Base-by-base conservation (phyloP, 2,113 vertebrate genomes). In the Apus apus region DNA sequence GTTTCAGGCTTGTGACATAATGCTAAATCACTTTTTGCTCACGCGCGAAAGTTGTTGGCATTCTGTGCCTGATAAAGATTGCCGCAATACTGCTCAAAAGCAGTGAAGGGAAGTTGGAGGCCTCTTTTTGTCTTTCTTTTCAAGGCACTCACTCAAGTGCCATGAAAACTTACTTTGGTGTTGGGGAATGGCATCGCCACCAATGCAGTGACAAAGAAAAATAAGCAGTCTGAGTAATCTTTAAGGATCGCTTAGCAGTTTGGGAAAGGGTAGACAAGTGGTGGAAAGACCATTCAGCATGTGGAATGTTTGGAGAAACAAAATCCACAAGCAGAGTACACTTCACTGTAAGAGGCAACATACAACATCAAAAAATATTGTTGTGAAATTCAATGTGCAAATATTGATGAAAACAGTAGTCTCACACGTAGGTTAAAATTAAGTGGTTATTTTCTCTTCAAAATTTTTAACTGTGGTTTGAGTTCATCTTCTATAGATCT, bases 301-400 rank as follows among this genome's bases (percentile, higher is more conserved):
- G 7, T 83, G 25, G 29, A 77, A 95, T 71, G 34, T 90, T 91
- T 66, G 84, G 86, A 87, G 43, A 85, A 89, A 83, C n/a, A 83
- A 62, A 56, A 67, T 71, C 36, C 32, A 40, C 6, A 60, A 34
- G 6, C 77, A 11, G 13, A 64, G 7, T 83, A 20, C 12, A 9
- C 62, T 32, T 83, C 57, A 29, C 11, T 67, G 15, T 71, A 60
- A 65, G 16, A 78, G 45, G 34, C 46, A 71, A 48, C 66, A 19
- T 72, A 30, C 13, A 57, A 14, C 16, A 50, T 56, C 2, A 80
- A 81, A 53, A 93, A 93, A 72, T 53, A 77, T 5, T 75, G 14
- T 65, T 18, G 34, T 67, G 65, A 62, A 78, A 48, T 70, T 56
- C 8, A 56, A 43, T 30, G 6, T 34, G 14, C 43, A 18, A 48